Percentiles rank a stretch among this genome's conserved stretches.
Evolutionary conservation across 2,797 vertebrate genomes (phyloP).

Genomic region (Chromis chromis): DNA sequence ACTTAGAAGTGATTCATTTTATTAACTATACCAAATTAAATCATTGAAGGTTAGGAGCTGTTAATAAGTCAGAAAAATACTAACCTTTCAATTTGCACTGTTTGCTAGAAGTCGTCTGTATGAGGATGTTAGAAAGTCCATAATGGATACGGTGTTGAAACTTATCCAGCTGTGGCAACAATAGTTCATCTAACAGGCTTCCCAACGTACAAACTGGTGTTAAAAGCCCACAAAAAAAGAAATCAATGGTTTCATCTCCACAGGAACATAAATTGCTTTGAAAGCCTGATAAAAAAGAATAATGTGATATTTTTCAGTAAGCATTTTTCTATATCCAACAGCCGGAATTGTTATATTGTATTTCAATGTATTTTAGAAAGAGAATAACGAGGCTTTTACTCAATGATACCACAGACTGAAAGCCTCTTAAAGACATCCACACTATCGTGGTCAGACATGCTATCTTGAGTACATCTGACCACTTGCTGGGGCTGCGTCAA

Average conservation of each 20-base stretch:
- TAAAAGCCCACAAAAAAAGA: slow-evolving; percentile 52
- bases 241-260: slow-evolving; percentile 53
- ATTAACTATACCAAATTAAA: background rate
- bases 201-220: slow-evolving; percentile 19
- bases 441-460: slow-evolving; percentile 5
- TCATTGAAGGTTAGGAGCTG: background rate
- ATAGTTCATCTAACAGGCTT: slow-evolving; percentile 25
- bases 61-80: background rate
- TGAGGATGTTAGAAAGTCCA: slow-evolving; percentile 10
- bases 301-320: slow-evolving; percentile 24
- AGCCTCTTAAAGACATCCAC: slow-evolving; percentile 27
- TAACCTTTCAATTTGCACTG: background rate
- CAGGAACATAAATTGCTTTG: slow-evolving; percentile 38
- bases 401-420: slow-evolving; percentile 18
- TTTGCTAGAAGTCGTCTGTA: slow-evolving; percentile 7
- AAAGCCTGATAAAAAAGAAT: slow-evolving; percentile 36
- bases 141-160: slow-evolving; percentile 18
- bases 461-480: slow-evolving; percentile 15
- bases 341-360: slow-evolving; percentile 3
- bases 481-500: slow-evolving; percentile 20
- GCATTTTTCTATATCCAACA: slow-evolving; percentile 20
- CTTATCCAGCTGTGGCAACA: slow-evolving; percentile 30
- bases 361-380: slow-evolving; percentile 19
- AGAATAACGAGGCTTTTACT: background rate
- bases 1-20: background rate